Percentiles rank a stretch among this genome's conserved stretches.
Conservation (phyloP, 1,140 invertebrate species). For the Forficula auricularia region DNA sequence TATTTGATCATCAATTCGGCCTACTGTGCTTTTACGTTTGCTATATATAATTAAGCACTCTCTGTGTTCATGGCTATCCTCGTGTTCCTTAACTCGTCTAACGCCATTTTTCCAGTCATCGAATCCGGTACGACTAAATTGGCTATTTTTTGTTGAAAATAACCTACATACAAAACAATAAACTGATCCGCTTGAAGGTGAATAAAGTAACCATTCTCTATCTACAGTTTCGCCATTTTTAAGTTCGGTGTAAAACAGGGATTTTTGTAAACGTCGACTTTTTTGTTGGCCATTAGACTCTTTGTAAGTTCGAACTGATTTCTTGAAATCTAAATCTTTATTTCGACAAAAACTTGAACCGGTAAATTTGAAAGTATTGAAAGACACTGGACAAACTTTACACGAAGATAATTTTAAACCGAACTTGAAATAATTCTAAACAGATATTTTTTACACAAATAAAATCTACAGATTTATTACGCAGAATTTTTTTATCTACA, state of each 20-base stretch:
- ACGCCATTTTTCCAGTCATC: slow-evolving; percentile 19
- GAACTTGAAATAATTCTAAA: too few species aligned
- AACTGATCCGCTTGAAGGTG: slow-evolving; percentile 14
- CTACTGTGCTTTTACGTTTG: slow-evolving; percentile 7
- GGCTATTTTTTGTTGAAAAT: slow-evolving; percentile 14
- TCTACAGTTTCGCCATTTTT: slow-evolving; percentile 16
- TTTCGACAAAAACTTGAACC: too few species aligned
- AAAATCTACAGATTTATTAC: too few species aligned
- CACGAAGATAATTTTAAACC: too few species aligned
- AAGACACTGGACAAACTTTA: too few species aligned
- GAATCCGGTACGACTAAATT: slow-evolving; percentile 14
- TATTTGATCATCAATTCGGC: slow-evolving; percentile 9
- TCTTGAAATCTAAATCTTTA: too few species aligned
- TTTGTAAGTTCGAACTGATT: too few species aligned
- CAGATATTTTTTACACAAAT: too few species aligned
- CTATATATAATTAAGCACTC: slow-evolving; percentile 9
- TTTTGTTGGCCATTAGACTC: too few species aligned
- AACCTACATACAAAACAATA: slow-evolving; percentile 18
- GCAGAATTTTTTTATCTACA: too few species aligned
- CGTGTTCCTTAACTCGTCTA: slow-evolving; percentile 13
- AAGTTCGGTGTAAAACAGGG: slow-evolving; percentile 14
- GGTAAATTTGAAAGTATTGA: too few species aligned
- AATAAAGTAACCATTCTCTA: slow-evolving; percentile 17
- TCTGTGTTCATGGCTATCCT: slow-evolving; percentile 16
- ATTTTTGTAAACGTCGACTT: too few species aligned